Evolutionary conservation across 2,888 invertebrate genomes (phyloP), one percentile per base, ranked within the genome.

Genomic region (Mimas tiliae): DNA sequence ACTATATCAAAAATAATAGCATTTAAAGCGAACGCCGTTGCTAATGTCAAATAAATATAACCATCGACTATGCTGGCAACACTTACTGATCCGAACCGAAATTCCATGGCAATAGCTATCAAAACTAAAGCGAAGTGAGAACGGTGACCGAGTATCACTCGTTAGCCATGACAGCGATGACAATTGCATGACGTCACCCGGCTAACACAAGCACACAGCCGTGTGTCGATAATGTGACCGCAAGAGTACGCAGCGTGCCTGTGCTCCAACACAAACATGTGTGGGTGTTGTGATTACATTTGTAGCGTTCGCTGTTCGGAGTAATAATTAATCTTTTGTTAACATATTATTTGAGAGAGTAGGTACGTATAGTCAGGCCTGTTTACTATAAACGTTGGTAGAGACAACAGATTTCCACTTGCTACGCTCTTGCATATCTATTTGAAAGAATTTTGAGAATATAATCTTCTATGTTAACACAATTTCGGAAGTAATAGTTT

Each of bases 131-230:
- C 34, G 48, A n/a, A 53, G 55, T 62, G 42, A 48, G 51, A 62
- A 33, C 45, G 82, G 84, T 84, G 86, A 85, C 85, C 82, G 83
- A 87, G 82, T 86, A 81, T 72, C 79, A 77, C 87, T 89, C 83
- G 91, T 89, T 90, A 90, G 87, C 91, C 90, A 80, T 90, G 91
- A 89, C 89, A 88, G 85, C 86, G 86, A 85, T 90, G 91, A 91
- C 92, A 93, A 92, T 91, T 86, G 81, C 74, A 80, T 93, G 92
- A 93, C 93, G 93, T 93, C 92, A 93, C 69, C 80, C 71, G 69
- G 77, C 74, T 77, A 81, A 78, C 83, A 80, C 77, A 68, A 69
- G 69, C 70, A 70, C 74, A 70, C 68, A 68, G 67, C 74, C 80
- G 74, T 63, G 72, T 70, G 63, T 66, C 45, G 84, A 86, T 87